Evolutionary conservation across 2,113 vertebrate genomes (phyloP).

Genomic region (Engraulis encrasicolus): DNA sequence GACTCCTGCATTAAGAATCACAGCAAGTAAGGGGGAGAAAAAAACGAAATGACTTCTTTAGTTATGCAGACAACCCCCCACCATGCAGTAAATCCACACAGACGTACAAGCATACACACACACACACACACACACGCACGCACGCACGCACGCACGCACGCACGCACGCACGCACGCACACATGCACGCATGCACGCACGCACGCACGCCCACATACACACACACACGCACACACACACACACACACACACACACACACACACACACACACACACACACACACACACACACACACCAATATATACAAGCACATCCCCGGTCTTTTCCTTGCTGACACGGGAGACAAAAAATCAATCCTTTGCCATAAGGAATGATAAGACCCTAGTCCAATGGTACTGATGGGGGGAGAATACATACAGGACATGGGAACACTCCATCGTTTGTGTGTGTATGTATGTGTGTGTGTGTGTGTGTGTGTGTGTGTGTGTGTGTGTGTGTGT

Average conservation of each 20-base stretch:
- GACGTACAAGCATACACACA: too few relatives aligned
- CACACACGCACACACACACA: neutral
- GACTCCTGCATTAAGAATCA: constrained; percentile 58
- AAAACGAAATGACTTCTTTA: constrained; percentile 51
- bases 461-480: neutral
- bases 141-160: neutral
- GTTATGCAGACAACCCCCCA: constrained; percentile 49
- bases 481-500: neutral
- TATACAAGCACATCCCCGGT: constrained; percentile 23
- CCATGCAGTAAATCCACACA: constrained; percentile 19
- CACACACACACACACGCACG: constrained; percentile 4
- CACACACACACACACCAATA: neutral
- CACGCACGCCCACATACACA: neutral
- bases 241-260: neutral
- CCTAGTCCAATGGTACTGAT: constrained; percentile 43
- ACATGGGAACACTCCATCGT: constrained; percentile 15
- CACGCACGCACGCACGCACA: neutral
- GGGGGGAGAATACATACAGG: constrained; percentile 45
- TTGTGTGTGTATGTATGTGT: constrained; percentile 20
- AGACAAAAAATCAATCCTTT: constrained; percentile 56
- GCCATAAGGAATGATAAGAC: constrained; percentile 45
- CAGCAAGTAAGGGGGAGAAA: constrained; percentile 35
- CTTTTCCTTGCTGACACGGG: constrained; percentile 40
- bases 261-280: neutral
- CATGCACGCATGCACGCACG: neutral